A percentile compares a stretch with the other conserved stretches of the same genome.
Conservation (phyloP, 2,888 invertebrate genomes). For the Drosophila mercatorum region DNA sequence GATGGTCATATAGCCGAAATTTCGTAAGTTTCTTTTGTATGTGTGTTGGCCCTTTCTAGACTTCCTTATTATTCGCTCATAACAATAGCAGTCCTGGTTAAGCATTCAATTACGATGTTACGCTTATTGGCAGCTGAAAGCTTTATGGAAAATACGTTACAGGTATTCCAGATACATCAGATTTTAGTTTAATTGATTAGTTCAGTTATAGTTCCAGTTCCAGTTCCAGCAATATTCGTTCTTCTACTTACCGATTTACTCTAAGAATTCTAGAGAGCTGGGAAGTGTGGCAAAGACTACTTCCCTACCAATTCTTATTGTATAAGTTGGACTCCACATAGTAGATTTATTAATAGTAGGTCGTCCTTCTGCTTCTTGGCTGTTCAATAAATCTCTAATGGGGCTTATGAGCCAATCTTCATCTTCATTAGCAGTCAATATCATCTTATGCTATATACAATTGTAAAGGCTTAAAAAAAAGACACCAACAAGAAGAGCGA, state of each 20-base stretch:
- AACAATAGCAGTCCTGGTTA: slow-evolving; percentile 25
- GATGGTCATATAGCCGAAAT: slow-evolving; percentile 37
- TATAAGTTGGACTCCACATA: no score
- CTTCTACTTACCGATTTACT: not conserved
- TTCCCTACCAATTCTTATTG: not conserved
- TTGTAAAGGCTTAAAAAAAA: slow-evolving; percentile 45
- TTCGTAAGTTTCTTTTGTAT: slow-evolving; percentile 30
- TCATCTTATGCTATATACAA: slow-evolving; percentile 53
- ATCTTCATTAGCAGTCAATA: slow-evolving; percentile 34
- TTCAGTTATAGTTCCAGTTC: not conserved
- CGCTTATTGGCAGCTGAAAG: slow-evolving; percentile 53
- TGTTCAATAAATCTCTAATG: not conserved
- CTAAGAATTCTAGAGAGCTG: not conserved
- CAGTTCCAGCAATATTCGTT: not conserved
- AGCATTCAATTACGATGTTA: slow-evolving; percentile 24
- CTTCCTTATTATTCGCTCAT: slow-evolving; percentile 27
- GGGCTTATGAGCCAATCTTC: slow-evolving; percentile 9
- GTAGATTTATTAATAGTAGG: not conserved
- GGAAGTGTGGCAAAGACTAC: not conserved
- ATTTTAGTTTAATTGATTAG: not conserved
- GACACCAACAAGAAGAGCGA: slow-evolving; percentile 10
- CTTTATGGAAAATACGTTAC: slow-evolving; percentile 7
- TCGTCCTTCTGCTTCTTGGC: not conserved
- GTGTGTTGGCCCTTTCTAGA: slow-evolving; percentile 58
- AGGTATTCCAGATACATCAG: no score